A percentile compares a stretch with the other conserved stretches of the same genome.
phyloP scores from a whole-genome alignment of 2,113 vertebrate genomes.

The Baryphthengus martii region DNA sequence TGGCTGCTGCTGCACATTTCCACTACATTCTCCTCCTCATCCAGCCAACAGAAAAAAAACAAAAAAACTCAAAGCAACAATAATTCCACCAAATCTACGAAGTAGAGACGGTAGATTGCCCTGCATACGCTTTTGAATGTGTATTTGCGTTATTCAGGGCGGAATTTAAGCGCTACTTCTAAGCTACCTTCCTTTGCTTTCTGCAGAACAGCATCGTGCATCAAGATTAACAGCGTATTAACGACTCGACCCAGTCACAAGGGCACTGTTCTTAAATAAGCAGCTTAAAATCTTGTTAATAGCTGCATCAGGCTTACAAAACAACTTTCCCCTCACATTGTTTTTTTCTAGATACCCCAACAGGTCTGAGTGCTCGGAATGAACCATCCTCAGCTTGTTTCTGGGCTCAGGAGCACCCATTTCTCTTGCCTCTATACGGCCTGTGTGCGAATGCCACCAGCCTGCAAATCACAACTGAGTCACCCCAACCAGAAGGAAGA shows the following conservation, averaged over 20 bases:
- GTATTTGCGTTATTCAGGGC: neutral
- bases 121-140: neutral
- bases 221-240: conserved; percentile 14
- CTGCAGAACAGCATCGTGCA: neutral
- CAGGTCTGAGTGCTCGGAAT: neutral
- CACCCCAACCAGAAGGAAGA: neutral
- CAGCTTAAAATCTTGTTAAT: conserved; percentile 14
- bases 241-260: neutral
- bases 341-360: neutral
- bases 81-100: neutral
- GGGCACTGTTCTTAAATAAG: neutral
- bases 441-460: neutral
- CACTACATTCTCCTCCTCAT: neutral
- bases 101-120: neutral
- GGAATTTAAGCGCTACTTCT: neutral
- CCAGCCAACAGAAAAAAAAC: neutral
- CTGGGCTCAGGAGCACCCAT: neutral
- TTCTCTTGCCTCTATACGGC: neutral
- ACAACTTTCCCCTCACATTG: neutral
- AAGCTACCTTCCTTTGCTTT: neutral
- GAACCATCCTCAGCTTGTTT: neutral
- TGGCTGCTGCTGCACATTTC: neutral
- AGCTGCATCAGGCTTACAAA: neutral
- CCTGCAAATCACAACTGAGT: neutral
- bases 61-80: neutral